Conservation (phyloP, 2,113 vertebrate genomes). For the Phaethornis superciliosus region DNA sequence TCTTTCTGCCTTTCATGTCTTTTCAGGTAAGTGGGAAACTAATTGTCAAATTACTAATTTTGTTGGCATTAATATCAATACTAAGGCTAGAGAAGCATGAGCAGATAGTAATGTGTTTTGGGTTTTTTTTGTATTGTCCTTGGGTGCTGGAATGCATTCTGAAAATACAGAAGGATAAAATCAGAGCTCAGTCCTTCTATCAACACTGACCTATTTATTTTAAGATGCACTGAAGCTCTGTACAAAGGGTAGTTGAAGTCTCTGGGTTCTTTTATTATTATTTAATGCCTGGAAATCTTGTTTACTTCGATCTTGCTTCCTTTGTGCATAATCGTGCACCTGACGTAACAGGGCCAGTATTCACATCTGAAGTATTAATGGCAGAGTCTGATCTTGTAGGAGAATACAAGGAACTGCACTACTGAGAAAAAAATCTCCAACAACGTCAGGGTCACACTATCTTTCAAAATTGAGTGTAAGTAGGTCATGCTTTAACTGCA, state of each 20-base stretch:
- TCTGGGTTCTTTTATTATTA: constrained; percentile 59
- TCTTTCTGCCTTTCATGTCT: constrained; percentile 79
- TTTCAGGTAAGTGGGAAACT: constrained; percentile 81
- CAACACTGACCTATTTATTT: constrained; percentile 31
- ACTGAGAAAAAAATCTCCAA: constrained; percentile 5
- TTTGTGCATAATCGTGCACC: constrained; percentile 55
- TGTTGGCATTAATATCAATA: constrained; percentile 83
- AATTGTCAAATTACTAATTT: constrained; percentile 88
- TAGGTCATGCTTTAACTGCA: constrained; percentile 44
- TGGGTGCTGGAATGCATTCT: constrained; percentile 30
- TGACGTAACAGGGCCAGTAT: constrained; percentile 52
- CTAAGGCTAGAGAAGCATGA: constrained; percentile 54
- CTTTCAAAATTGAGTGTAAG: constrained; percentile 51
- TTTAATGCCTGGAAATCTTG: constrained; percentile 61
- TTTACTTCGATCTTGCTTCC: constrained; percentile 64
- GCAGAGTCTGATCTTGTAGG: constrained; percentile 36
- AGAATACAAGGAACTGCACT: constrained; percentile 68
- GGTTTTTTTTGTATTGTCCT: neutral
- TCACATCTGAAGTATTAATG: constrained; percentile 66
- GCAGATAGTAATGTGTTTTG: constrained; percentile 21
- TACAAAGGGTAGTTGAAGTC: constrained; percentile 44
- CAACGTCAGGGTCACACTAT: constrained; percentile 5
- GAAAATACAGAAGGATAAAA: constrained; percentile 22
- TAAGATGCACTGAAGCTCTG: constrained; percentile 27
- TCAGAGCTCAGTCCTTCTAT: neutral